phyloP scores from a whole-genome alignment of 2,797 vertebrate species.

The Brachyalestes nurse region DNA sequence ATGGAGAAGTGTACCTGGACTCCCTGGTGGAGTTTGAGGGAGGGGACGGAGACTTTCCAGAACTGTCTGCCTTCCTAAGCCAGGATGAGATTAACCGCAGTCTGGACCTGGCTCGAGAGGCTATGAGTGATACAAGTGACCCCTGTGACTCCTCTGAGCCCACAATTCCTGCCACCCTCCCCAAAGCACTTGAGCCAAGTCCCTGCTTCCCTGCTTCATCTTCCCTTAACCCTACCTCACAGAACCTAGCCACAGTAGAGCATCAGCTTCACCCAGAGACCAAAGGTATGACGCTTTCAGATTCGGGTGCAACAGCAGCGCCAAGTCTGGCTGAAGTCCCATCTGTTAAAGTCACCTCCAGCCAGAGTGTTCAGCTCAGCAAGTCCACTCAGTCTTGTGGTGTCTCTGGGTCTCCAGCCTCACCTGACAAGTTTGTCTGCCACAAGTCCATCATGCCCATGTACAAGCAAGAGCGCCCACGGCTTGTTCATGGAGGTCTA shows the following conservation, averaged over 20 bases:
- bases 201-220: conserved; percentile 55
- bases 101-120: conserved; percentile 90
- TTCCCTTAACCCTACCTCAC: conserved; percentile 45
- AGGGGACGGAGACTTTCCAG: conserved; percentile 79
- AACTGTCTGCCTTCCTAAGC: conserved; percentile 91
- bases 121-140: conserved; percentile 78
- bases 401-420: conserved; percentile 54
- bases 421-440: conserved; percentile 63
- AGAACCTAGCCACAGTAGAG: conserved; percentile 54
- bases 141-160: conserved; percentile 69
- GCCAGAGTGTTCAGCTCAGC: conserved; percentile 60
- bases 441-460: conserved; percentile 71
- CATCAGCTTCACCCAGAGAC: conserved; percentile 65
- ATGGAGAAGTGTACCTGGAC: conserved; percentile 83
- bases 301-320: conserved; percentile 32
- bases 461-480: conserved; percentile 83
- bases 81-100: conserved; percentile 93
- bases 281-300: conserved; percentile 59
- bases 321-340: conserved; percentile 52
- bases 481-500: conserved; percentile 71
- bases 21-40: conserved; percentile 81
- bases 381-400: conserved; percentile 56
- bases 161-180: conserved; percentile 59
- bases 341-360: conserved; percentile 62
- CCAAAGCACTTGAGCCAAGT: conserved; percentile 69